phyloP scores from a whole-genome alignment of 2,113 vertebrate genomes.

The Oreochromis niloticus region DNA sequence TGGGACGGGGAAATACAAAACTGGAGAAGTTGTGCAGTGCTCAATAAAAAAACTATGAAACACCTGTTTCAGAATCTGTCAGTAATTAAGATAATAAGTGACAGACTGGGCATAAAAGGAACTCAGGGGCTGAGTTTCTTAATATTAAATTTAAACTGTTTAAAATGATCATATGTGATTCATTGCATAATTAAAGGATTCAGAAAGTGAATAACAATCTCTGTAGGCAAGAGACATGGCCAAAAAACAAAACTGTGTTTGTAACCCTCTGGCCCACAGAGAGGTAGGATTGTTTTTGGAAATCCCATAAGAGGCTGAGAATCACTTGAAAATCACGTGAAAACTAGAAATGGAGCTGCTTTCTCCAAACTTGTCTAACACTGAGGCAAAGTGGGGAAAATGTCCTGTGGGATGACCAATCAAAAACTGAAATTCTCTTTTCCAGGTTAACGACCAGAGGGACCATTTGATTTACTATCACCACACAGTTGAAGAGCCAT shows the following conservation, averaged over 20 bases:
- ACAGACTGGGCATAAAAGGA: neutral
- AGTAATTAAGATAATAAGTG: neutral
- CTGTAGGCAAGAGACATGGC: neutral
- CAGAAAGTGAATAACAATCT: neutral
- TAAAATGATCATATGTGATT: neutral
- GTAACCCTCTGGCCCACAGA: neutral
- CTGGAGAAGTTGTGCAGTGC: neutral
- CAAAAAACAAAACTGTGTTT: neutral
- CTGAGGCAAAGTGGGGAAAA: neutral
- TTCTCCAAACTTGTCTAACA: neutral
- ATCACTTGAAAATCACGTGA: neutral
- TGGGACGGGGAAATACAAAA: neutral
- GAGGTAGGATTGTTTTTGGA: neutral
- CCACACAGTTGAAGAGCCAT: neutral
- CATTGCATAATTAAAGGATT: neutral
- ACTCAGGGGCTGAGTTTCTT: neutral
- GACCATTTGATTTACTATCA: neutral
- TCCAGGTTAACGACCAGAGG: neutral
- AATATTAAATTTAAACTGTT: neutral
- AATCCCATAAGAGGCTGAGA: neutral
- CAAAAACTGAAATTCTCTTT: neutral
- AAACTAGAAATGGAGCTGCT: neutral
- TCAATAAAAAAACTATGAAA: neutral
- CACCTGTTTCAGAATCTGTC: neutral
- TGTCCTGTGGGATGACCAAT: neutral